Percentiles rank a stretch among this genome's conserved stretches.
Conservation (phyloP, 2,113 vertebrate species). For the Limanda limanda region DNA sequence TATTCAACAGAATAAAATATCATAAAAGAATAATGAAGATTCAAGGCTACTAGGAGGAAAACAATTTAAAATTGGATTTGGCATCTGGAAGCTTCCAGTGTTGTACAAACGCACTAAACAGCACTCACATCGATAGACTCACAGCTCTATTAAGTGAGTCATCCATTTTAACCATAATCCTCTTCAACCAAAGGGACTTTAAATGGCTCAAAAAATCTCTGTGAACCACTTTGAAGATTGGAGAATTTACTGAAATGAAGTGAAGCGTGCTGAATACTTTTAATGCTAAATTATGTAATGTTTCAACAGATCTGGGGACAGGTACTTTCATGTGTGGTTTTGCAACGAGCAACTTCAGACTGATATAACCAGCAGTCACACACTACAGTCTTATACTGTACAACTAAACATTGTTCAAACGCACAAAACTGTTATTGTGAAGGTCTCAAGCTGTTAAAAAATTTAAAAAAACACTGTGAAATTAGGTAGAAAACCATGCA, state of each 20-base stretch:
- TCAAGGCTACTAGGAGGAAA: conserved; percentile 7
- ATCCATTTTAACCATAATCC: conserved; percentile 4
- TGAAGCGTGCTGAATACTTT: neutral
- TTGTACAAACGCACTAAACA: conserved; percentile 14
- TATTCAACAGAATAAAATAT: conserved; percentile 24
- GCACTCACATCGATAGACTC: conserved; percentile 16
- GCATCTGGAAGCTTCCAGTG: conserved; percentile 17
- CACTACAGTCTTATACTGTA: neutral
- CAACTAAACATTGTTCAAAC: neutral
- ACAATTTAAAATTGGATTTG: conserved; percentile 21
- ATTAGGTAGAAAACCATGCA: neutral
- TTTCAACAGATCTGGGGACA: neutral
- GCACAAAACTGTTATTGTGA: neutral
- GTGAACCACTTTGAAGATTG: conserved; percentile 14
- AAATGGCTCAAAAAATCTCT: conserved; percentile 11
- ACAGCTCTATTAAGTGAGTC: conserved; percentile 3
- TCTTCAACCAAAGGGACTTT: conserved; percentile 14
- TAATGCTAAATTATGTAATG: neutral
- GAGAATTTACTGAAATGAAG: conserved; percentile 16
- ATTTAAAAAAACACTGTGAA: neutral
- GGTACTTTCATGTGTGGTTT: neutral
- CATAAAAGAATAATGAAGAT: neutral
- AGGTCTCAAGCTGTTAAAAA: neutral
- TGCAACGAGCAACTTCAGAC: neutral
- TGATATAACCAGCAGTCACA: neutral